phyloP scores from a whole-genome alignment of 2,113 vertebrate genomes.

The Elephantulus edwardii region DNA sequence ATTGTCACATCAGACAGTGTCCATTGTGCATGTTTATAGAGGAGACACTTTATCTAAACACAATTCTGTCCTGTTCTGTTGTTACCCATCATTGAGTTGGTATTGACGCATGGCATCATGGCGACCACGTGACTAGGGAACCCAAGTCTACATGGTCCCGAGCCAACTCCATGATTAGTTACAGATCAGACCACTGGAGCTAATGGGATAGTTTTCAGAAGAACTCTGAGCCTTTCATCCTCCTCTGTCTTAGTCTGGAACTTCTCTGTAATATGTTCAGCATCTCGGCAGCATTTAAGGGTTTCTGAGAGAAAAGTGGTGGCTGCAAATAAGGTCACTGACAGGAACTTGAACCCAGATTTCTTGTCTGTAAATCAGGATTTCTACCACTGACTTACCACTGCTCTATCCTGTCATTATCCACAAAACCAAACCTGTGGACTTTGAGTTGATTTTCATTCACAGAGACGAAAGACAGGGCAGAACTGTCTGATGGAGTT shows the following conservation, averaged over 20 bases:
- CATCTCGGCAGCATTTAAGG: not conserved
- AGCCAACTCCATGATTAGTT: not conserved
- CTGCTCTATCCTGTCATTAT: not conserved
- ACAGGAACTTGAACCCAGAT: not conserved
- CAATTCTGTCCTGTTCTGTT: not conserved
- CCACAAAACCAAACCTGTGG: not conserved
- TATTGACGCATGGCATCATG: too few relatives aligned
- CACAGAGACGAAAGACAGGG: not conserved
- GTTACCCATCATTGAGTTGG: not conserved
- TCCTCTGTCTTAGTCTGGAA: not conserved
- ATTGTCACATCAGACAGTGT: not conserved
- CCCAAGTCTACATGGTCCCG: not conserved
- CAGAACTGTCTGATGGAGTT: not conserved
- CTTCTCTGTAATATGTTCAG: not conserved
- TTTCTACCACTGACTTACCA: not conserved
- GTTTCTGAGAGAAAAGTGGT: not conserved
- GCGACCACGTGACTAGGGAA: too few relatives aligned
- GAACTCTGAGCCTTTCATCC: not conserved
- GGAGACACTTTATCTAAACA: not conserved
- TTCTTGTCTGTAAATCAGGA: not conserved
- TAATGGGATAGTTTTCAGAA: not conserved
- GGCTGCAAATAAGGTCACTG: not conserved
- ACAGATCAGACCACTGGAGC: not conserved
- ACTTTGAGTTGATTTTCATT: too few relatives aligned
- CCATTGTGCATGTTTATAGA: not conserved